phyloP scores from a whole-genome alignment of 2,888 invertebrate genomes.

The Lasius fuliginosus region DNA sequence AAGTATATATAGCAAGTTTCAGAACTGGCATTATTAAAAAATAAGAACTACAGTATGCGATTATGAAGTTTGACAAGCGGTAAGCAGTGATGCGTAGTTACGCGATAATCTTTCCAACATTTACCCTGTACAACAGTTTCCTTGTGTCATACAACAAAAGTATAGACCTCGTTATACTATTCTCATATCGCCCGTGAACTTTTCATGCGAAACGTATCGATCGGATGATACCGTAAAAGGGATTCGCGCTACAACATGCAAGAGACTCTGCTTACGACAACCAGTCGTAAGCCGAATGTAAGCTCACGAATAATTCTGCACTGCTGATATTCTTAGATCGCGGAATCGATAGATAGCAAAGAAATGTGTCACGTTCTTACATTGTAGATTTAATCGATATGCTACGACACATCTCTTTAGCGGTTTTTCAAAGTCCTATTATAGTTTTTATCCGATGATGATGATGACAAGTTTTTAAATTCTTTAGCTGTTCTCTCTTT shows the following conservation, averaged over 20 bases:
- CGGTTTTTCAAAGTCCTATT: not conserved
- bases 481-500: not conserved
- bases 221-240: constrained; percentile 46
- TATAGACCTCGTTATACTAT: constrained; percentile 47
- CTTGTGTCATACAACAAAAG: constrained; percentile 42
- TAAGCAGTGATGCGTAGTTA: constrained; percentile 37
- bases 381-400: constrained; percentile 10
- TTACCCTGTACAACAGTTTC: constrained; percentile 27
- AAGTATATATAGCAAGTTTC: not conserved
- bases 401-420: not conserved
- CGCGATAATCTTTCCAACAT: constrained; percentile 28
- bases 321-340: constrained; percentile 41
- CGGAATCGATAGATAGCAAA: constrained; percentile 58
- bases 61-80: constrained; percentile 33
- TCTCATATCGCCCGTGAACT: constrained; percentile 70
- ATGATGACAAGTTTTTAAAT: not conserved
- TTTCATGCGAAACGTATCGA: constrained; percentile 65
- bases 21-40: constrained; percentile 26
- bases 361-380: constrained; percentile 55
- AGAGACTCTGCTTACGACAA: constrained; percentile 55
- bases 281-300: constrained; percentile 41
- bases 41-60: constrained; percentile 16
- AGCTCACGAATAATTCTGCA: constrained; percentile 61
- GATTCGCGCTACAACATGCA: constrained; percentile 42
- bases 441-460: not conserved